These are phyloP conservation scores for Eledone cirrhosa DNA, from an alignment of 2,888 invertebrate genomes.

Conservation along the genomic window DNA sequence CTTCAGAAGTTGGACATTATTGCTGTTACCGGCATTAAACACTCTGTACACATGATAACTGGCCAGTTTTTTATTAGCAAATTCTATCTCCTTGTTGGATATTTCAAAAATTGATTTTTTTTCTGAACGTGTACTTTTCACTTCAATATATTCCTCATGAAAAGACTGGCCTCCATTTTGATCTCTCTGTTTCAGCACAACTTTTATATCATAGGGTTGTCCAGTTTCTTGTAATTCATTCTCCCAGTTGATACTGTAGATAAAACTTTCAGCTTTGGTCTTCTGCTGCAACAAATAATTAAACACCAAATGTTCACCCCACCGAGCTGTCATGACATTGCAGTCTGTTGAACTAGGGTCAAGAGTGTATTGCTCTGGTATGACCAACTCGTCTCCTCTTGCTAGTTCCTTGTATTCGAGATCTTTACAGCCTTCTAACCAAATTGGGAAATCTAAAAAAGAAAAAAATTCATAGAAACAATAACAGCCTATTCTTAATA, in stretches of 20 bases:
- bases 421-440: slow-evolving; percentile 51
- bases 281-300: slow-evolving; percentile 53
- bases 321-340: slow-evolving; percentile 50
- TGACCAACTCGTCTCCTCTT: slow-evolving; percentile 40
- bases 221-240: slow-evolving; percentile 52
- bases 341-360: slow-evolving; percentile 32
- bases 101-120: slow-evolving; percentile 61
- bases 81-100: slow-evolving; percentile 58
- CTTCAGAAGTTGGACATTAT: slow-evolving; percentile 49
- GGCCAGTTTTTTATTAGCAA: slow-evolving; percentile 53
- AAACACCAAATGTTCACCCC: slow-evolving; percentile 60
- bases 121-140: slow-evolving; percentile 55
- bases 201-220: slow-evolving; percentile 59
- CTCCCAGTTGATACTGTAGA: slow-evolving; percentile 50
- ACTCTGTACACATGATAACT: slow-evolving; percentile 62
- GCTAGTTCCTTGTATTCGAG: slow-evolving; percentile 53
- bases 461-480: neutral
- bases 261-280: slow-evolving; percentile 36
- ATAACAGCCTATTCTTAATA: too few relatives aligned
- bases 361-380: slow-evolving; percentile 32
- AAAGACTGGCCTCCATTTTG: neutral
- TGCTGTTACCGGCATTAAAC: slow-evolving; percentile 56
- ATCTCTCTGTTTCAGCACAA: slow-evolving; percentile 41
- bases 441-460: slow-evolving; percentile 51
- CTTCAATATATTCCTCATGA: slow-evolving; percentile 45